Conservation (phyloP, 37 sponge, comb jelly and placozoan genomes). For the Bolinopsis microptera region DNA sequence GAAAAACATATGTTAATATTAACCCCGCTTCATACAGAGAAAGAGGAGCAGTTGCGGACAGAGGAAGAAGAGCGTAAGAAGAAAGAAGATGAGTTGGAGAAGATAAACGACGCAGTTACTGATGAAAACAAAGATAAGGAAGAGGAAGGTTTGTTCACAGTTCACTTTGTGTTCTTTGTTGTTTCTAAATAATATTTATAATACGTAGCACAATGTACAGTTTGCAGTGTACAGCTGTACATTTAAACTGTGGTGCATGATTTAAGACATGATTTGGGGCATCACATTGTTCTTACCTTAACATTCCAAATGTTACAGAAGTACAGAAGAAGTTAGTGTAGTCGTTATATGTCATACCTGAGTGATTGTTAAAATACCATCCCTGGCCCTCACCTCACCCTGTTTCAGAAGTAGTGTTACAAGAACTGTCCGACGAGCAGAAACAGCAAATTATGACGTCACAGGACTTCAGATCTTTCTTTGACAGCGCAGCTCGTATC, state of each 20-base stretch:
- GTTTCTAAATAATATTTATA: too few relatives aligned
- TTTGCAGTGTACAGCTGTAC: background rate
- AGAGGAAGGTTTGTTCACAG: constrained; percentile 64
- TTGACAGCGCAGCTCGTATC: constrained; percentile 78
- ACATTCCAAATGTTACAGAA: too few relatives aligned
- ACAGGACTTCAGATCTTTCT: constrained; percentile 81
- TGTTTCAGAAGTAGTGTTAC: constrained; percentile 60
- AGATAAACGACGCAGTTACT: constrained; percentile 72
- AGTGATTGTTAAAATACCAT: too few relatives aligned
- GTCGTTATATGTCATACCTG: too few relatives aligned
- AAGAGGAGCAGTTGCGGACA: constrained; percentile 53
- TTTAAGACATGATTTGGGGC: too few relatives aligned
- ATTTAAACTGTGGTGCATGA: too few relatives aligned
- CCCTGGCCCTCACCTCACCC: background rate
- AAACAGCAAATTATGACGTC: constrained; percentile 75
- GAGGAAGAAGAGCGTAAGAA: constrained; percentile 86
- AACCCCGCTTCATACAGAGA: background rate
- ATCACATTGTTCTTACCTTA: too few relatives aligned
- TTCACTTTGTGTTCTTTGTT: background rate
- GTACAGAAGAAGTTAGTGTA: too few relatives aligned
- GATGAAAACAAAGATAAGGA: constrained; percentile 74
- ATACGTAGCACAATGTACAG: background rate
- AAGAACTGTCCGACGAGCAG: constrained; percentile 82
- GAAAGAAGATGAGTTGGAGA: constrained; percentile 82
- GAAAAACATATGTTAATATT: background rate